Evolutionary conservation across 2,797 vertebrate genomes (phyloP), one percentile per base, ranked within the genome.

Genomic region (Micrastur ruficollis): DNA sequence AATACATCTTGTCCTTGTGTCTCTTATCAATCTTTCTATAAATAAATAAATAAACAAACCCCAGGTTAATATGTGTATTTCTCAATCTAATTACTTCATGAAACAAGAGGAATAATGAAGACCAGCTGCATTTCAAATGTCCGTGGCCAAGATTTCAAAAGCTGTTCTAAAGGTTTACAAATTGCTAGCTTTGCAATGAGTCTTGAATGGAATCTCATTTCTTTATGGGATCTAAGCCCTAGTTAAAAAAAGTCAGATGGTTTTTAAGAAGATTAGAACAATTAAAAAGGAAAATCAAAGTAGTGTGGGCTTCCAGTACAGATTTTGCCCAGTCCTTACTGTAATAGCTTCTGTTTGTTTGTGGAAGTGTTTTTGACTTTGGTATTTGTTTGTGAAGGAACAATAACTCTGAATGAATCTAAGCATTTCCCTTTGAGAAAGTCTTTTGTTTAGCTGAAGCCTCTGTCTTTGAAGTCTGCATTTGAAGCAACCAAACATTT

Each of bases 101-200:
- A 88, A 97, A 94, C 11, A 84, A 91, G 65, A 83, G 66, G 96
- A 94, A 42, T 91, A 58, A 96, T 94, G 81, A 96, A 59, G 81
- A 96, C 74, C 97, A 98, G 81, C 95, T 97, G 96, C 81, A 59
- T 89, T 91, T 67, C 78, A 36, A 63, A 85, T 73, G 47, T 72
- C 47, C 55, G 70, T 42, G 42, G 88, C 79, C 73, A 83, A 67
- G 71, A n/a, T 81, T 90, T 90, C 56, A 53, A 81, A 89, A 91
- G 52, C 67, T 79, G 5, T 56, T 93, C 25, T 71, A 20, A 83
- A 94, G 74, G 53, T 86, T 92, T 93, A 65, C 52, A 74, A 56
- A 68, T 90, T 18, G 31, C 40, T 76, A 2, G 1, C 55, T 96
- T 90, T 93, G 86, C 79, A 65, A 27, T 7, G 40, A 83, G 44